Evolutionary conservation across 2,113 vertebrate genomes (phyloP), one percentile per base, ranked within the genome.

Genomic region (Lepidothrix coronata): DNA sequence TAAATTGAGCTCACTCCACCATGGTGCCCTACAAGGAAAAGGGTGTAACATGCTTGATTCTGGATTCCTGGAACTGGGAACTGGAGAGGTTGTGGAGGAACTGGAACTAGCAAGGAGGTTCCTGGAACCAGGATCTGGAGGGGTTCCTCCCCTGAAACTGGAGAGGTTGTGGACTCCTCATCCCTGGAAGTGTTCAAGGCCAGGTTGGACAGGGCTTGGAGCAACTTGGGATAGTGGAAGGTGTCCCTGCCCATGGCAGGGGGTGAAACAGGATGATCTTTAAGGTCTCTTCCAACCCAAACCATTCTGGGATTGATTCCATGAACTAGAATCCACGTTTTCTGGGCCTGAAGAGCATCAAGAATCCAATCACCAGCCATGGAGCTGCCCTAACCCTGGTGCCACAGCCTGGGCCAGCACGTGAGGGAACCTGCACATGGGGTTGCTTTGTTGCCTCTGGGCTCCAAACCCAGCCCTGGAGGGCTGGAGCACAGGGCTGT

Each of bases 351-450:
- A 70, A n/a, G 0, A 75, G 39, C 79, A 70, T 27, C 43, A 52
- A n/a, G 62, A 85, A 31, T 37, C 16, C 39, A 55, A 11, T 5
- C 4, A 39, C 48, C 72, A 43, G n/a, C n/a, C 23, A 11, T 0
- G 5, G 33, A 6, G 39, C 8, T n/a, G 41, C 48, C 55, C 43
- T 4, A 33, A 22, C 8, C 23, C 30, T 2, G 2, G 25, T 11
- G 41, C 37, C 57, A n/a, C 44, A 9, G 61, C 27, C 3, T 3
- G 17, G 49, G 30, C 30, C 52, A 41, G 62, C 49, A 28, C 65
- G 10, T 2, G 51, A 77, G 65, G 44, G 46, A 11, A 20, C 0
- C 2, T 25, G 39, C 35, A 6, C 3, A 0, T 0, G 44, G 88
- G 51, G 5, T 0, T 28, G 44, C 39, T 59, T 37, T 68, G 19